Evolutionary conservation across 2,888 invertebrate genomes (phyloP).

Genomic region (Coleophora flavipennella): DNA sequence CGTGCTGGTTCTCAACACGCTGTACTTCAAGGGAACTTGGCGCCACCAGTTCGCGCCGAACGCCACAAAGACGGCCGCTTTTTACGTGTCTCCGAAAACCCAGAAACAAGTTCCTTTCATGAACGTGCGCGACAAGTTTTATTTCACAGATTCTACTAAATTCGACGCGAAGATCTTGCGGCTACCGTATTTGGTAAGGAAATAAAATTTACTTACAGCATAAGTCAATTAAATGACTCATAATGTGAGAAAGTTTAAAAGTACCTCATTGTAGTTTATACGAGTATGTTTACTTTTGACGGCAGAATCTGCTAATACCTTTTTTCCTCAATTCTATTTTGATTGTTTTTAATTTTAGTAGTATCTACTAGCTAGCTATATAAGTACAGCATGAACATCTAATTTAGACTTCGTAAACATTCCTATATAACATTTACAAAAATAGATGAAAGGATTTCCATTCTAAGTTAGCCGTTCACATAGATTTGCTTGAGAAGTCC

Average conservation of each 20-base stretch:
- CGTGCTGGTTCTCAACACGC: constrained; percentile 80
- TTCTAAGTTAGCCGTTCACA: too few relatives aligned
- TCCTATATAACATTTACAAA: too few relatives aligned
- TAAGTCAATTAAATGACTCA: background rate
- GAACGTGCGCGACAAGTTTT: constrained; percentile 78
- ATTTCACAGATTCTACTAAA: constrained; percentile 73
- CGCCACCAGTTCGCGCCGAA: constrained; percentile 76
- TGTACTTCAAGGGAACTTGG: constrained; percentile 90
- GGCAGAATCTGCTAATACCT: too few relatives aligned
- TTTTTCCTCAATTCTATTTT: too few relatives aligned
- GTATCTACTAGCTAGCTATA: too few relatives aligned
- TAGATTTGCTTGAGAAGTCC: too few relatives aligned
- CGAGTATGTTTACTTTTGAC: too few relatives aligned
- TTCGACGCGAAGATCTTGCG: constrained; percentile 80
- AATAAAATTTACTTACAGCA: constrained; percentile 4
- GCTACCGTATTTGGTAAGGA: constrained; percentile 78
- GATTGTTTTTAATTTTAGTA: too few relatives aligned
- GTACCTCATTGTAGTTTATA: background rate
- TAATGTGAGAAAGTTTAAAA: background rate
- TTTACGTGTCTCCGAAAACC: constrained; percentile 67
- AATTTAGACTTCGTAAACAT: too few relatives aligned
- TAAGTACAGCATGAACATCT: too few relatives aligned
- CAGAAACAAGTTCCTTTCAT: constrained; percentile 75
- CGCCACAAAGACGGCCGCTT: constrained; percentile 71
- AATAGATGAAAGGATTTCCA: too few relatives aligned